Evolutionary conservation across 2,888 invertebrate genomes (phyloP).

Genomic region (Drosophila basisetae): DNA sequence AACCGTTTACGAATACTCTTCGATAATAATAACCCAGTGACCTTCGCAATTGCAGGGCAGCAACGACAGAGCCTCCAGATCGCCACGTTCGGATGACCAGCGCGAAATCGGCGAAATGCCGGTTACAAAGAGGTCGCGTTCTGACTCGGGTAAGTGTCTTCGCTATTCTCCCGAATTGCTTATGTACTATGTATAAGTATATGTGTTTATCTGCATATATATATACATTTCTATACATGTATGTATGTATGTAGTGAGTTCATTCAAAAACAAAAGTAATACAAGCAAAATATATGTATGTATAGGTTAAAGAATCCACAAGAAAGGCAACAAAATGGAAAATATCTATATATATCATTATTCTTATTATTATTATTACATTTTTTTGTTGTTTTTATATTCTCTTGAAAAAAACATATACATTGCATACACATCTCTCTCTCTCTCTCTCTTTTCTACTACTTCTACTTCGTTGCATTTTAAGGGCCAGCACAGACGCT

Average conservation of each 20-base stretch:
- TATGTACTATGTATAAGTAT: slow-evolving; percentile 39
- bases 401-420: slow-evolving; percentile 42
- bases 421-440: slow-evolving; percentile 69
- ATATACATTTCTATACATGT: slow-evolving; percentile 47
- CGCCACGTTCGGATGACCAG: slow-evolving; percentile 82
- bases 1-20: neutral
- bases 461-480: slow-evolving; percentile 75
- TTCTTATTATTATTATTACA: slow-evolving; percentile 20
- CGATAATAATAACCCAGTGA: slow-evolving; percentile 27
- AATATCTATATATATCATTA: slow-evolving; percentile 42
- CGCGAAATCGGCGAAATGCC: slow-evolving; percentile 77
- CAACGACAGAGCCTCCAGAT: slow-evolving; percentile 83
- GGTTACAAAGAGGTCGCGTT: slow-evolving; percentile 79
- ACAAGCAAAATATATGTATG: slow-evolving; percentile 34
- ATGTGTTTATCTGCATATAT: slow-evolving; percentile 42
- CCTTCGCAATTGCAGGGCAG: slow-evolving; percentile 73
- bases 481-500: slow-evolving; percentile 80
- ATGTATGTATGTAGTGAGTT: slow-evolving; percentile 51
- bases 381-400: slow-evolving; percentile 31
- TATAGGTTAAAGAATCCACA: slow-evolving; percentile 47
- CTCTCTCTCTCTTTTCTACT: slow-evolving; percentile 54
- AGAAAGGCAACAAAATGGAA: slow-evolving; percentile 55
- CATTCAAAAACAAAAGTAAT: slow-evolving; percentile 34
- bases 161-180: slow-evolving; percentile 17
- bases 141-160: slow-evolving; percentile 81